A percentile compares a stretch with the other conserved stretches of the same genome.
These are phyloP conservation scores for Pterois miles DNA, from an alignment of 2,797 vertebrate genomes.

Conservation along the genomic window DNA sequence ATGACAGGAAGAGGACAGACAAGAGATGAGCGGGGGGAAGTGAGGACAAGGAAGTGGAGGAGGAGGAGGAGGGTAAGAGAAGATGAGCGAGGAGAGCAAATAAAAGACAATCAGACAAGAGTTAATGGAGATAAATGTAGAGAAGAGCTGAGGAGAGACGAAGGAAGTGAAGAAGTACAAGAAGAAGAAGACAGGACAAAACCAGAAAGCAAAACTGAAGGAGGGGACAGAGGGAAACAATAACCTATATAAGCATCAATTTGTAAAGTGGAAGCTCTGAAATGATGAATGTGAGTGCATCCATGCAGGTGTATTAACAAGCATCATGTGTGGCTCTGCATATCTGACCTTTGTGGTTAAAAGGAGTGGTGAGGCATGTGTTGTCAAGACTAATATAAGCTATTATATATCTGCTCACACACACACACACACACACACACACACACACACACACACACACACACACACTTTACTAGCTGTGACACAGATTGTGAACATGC, in stretches of 20 bases:
- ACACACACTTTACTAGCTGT: conserved; percentile 1
- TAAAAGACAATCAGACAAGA: conserved; percentile 24
- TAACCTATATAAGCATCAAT: neutral
- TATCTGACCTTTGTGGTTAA: conserved; percentile 34
- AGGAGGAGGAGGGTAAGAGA: neutral
- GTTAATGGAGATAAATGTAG: conserved; percentile 53
- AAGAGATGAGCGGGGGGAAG: conserved; percentile 4
- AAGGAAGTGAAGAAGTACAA: neutral
- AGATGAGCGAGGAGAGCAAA: conserved; percentile 24
- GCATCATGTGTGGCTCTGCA: neutral
- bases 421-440: conserved; percentile 14
- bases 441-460: conserved; percentile 28
- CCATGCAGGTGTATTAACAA: neutral
- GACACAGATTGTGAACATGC: conserved; percentile 25
- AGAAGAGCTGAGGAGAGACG: neutral
- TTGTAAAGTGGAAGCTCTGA: neutral
- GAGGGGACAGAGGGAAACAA: neutral
- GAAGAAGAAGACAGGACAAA: neutral
- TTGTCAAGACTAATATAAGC: conserved; percentile 26
- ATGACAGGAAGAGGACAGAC: conserved; percentile 23
- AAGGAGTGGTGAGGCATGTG: neutral
- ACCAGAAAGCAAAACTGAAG: neutral
- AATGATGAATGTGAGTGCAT: neutral
- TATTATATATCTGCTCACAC: conserved; percentile 2
- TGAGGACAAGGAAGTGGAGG: conserved; percentile 29